Conservation (phyloP, 2,888 invertebrate species). For the Cataglyphis cursor region DNA sequence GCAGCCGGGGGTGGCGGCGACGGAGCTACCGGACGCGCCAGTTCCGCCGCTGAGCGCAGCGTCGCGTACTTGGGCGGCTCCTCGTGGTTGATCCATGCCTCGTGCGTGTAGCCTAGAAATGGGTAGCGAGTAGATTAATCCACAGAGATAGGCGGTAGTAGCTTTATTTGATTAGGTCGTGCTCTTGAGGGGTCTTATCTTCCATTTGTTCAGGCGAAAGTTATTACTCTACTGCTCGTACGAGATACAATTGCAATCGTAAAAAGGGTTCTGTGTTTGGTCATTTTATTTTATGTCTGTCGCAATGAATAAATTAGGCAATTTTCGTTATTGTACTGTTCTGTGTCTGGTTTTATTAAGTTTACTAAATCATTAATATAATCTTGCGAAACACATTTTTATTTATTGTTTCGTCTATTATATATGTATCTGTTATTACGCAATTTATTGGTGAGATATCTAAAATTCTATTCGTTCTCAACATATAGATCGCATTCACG, state of each 20-base stretch:
- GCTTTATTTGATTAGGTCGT: not conserved
- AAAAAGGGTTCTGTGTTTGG: not conserved
- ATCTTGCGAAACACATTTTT: not conserved
- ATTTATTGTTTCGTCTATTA: not conserved
- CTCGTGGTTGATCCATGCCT: conserved; percentile 85
- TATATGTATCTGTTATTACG: not conserved
- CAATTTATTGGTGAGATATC: not conserved
- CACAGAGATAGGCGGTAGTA: not conserved
- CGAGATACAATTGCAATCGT: not conserved
- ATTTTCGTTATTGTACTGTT: not conserved
- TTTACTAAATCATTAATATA: not conserved
- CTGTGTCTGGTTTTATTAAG: not conserved
- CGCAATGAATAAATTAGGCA: not conserved
- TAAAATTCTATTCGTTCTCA: not conserved
- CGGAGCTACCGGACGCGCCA: conserved; percentile 82
- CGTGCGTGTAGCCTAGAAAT: conserved; percentile 83
- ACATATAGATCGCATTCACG: not conserved
- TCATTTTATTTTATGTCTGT: not conserved
- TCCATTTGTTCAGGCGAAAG: not conserved
- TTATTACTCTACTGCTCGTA: not conserved
- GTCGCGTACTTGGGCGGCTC: conserved; percentile 88
- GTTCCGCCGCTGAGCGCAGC: conserved; percentile 88
- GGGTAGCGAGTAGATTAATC: not conserved
- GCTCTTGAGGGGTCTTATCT: conserved; percentile 3
- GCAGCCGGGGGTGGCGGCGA: conserved; percentile 83